phyloP scores from a whole-genome alignment of 2,113 vertebrate species.

The Heptranchias perlo region DNA sequence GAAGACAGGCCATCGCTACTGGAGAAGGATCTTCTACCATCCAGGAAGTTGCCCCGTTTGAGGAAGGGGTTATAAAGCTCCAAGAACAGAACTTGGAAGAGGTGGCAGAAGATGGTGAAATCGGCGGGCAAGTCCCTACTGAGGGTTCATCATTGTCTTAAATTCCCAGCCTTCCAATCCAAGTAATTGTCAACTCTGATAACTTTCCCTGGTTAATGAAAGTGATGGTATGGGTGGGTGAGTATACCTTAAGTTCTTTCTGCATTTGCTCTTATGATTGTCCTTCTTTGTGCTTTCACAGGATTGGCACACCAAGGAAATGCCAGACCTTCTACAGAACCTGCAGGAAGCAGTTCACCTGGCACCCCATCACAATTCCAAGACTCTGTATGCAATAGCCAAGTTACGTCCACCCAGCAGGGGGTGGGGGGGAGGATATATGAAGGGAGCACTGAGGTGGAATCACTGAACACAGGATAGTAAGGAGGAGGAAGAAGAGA shows the following conservation, averaged over 20 bases:
- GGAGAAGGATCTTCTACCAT: not conserved
- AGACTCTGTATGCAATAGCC: not conserved
- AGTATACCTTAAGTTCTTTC: not conserved
- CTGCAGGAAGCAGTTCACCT: not conserved
- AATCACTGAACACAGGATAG: not conserved
- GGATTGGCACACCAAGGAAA: not conserved
- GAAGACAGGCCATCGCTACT: not conserved
- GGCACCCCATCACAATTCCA: not conserved
- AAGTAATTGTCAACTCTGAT: not conserved
- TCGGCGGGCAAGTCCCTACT: not conserved
- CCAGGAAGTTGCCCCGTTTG: not conserved
- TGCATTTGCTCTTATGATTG: not conserved
- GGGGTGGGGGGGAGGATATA: not conserved
- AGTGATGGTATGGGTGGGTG: not conserved
- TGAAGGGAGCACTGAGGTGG: not conserved
- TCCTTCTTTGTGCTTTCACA: not conserved
- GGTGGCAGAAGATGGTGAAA: not conserved
- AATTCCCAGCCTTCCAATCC: not conserved
- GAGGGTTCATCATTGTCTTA: not conserved
- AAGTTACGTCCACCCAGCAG: not conserved
- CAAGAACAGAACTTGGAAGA: not conserved
- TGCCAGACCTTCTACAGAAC: not conserved
- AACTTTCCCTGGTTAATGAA: not conserved
- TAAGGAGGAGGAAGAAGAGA: not conserved
- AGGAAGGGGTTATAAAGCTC: not conserved